Evolutionary conservation across 2,113 vertebrate genomes (phyloP).

Genomic region (Callionymus lyra): DNA sequence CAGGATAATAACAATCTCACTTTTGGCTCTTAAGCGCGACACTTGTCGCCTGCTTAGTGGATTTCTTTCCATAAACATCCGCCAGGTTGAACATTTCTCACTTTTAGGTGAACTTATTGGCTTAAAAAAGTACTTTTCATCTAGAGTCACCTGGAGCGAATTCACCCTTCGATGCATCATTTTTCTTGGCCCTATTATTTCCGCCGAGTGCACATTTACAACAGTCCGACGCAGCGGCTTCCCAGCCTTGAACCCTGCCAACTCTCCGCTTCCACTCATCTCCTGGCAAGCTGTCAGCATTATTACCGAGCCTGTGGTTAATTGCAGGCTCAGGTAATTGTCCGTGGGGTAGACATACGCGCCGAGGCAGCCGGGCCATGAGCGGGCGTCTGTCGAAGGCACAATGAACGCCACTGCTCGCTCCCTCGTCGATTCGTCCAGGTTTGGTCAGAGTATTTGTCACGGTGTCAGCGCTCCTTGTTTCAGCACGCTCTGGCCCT

Average conservation of each 20-base stretch:
- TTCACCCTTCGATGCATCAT: conserved; percentile 43
- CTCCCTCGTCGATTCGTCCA: conserved; percentile 49
- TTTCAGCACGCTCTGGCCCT: conserved; percentile 42
- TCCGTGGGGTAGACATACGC: conserved; percentile 32
- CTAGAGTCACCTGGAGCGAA: no score
- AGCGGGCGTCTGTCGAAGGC: conserved; percentile 28
- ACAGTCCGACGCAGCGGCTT: conserved; percentile 3
- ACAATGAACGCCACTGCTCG: conserved; percentile 21
- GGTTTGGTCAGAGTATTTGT: conserved; percentile 71
- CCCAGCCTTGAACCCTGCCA: conserved; percentile 20
- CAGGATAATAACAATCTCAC: conserved; percentile 12
- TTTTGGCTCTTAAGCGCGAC: conserved; percentile 16
- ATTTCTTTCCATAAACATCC: no score
- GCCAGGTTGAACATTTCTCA: no score
- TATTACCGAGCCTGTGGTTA: conserved; percentile 41
- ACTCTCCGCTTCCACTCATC: conserved; percentile 10
- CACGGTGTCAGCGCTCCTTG: conserved; percentile 69
- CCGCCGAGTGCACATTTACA: conserved; percentile 28
- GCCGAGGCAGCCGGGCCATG: conserved; percentile 5
- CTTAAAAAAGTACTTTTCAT: conserved; percentile 2
- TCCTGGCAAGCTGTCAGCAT: conserved; percentile 31
- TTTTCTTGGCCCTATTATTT: conserved; percentile 43
- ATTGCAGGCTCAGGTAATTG: conserved; percentile 54
- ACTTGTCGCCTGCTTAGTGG: no score
- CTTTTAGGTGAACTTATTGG: no score